Base-by-base conservation (phyloP, 2,888 invertebrate genomes). In the Brachyopa scutellaris region DNA sequence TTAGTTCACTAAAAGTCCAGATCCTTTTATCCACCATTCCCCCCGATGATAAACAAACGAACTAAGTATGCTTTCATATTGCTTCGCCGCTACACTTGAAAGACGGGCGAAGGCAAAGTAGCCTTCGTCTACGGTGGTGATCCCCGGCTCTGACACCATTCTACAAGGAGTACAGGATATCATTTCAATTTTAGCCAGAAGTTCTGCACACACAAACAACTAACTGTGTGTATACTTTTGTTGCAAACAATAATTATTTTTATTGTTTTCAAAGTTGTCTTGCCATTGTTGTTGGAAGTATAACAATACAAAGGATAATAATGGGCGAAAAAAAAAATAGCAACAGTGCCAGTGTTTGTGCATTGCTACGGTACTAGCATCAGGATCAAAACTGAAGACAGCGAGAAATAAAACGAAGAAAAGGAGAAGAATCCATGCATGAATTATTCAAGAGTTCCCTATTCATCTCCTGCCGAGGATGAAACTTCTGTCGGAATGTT, bases 221-320 rank as follows among this genome's bases (percentile, higher is more conserved):
- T 29, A 72, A 55, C 45, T n/a, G 36, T 55, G 9, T 45, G 47
- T 38, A 29, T 40, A 21, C 19, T 23, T 29, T 57, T 33, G 59
- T 59, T 53, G 40, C 72, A 69, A n/a, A 67, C 62, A 83, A 79
- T 73, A 72, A 79, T 83, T 73, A 79, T 73, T 83, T 73, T 79
- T 73, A 83, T 61, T 79, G 79, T 83, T 73, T n/a, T n/a, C n/a
- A 64, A 79, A 73, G 38, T 73, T 74, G 3, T 59, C 51, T 42
- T 31, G 19, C 31, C 59, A 33, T 73, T 73, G 26, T 79, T 79
- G 61, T 40, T 74, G 17, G 38, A 47, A 36, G 45, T n/a, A 57
- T 33, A 57, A 57, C 57, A 40, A 57, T 33, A 17, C 31, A 42
- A 45, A 53, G 42, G 49, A 72, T 59, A 78, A 79, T 66, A 73